Percentiles rank a stretch among this genome's conserved stretches.
Evolutionary conservation across 2,888 invertebrate genomes (phyloP).

Genomic region (Perizoma flavofasciatum): DNA sequence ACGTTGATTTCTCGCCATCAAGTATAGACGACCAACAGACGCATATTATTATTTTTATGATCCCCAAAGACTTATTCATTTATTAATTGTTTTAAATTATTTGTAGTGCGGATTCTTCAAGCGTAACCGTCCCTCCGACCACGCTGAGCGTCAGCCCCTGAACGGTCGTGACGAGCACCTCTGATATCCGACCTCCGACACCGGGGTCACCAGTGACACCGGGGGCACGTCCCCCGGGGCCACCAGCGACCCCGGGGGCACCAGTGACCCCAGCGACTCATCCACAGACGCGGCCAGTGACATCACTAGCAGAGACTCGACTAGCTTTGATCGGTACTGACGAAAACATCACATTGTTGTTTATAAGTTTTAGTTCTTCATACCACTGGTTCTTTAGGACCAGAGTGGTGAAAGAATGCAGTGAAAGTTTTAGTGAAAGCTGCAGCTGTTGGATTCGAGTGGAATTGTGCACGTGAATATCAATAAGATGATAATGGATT

Average conservation of each 20-base stretch:
- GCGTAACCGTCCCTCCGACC: conserved; percentile 92
- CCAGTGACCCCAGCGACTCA: conserved; percentile 51
- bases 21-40: too few relatives aligned
- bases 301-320: conserved; percentile 75
- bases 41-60: too few relatives aligned
- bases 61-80: too few relatives aligned
- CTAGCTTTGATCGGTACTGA: conserved; percentile 74
- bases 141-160: conserved; percentile 92
- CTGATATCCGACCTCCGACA: conserved; percentile 76
- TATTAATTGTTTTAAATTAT: too few relatives aligned
- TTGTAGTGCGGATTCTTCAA: conserved; percentile 98
- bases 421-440: conserved; percentile 3
- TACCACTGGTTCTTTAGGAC: too few relatives aligned
- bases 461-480: conserved; percentile 4
- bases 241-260: conserved; percentile 52
- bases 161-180: conserved; percentile 92
- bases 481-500: neutral
- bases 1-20: too few relatives aligned
- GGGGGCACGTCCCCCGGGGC: conserved; percentile 26
- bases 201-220: conserved; percentile 46
- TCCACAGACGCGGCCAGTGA: conserved; percentile 77
- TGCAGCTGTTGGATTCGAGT: conserved; percentile 9
- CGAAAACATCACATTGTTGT: conserved; percentile 41
- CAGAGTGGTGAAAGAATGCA: too few relatives aligned
- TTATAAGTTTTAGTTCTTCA: conserved; percentile 45